Percentiles rank a stretch among this genome's conserved stretches.
Evolutionary conservation across 2,888 invertebrate species (phyloP).

Genomic region (Zygogramma bicolorata): DNA sequence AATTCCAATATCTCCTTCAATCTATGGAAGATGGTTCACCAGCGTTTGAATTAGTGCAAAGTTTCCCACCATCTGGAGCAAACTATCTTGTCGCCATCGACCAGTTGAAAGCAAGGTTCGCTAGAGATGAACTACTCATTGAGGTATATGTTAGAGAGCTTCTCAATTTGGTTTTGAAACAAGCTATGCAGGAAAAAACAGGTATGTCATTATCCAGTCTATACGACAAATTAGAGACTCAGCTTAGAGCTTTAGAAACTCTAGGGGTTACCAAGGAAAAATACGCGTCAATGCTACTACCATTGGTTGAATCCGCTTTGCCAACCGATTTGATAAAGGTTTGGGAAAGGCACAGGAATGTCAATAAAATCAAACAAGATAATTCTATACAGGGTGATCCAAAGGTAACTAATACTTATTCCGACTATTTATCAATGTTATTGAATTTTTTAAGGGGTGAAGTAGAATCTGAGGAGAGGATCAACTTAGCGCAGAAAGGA

Average conservation of each 20-base stretch:
- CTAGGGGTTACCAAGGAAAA: neutral
- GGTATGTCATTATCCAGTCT: neutral
- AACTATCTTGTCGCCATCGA: neutral
- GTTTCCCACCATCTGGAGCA: too few relatives aligned
- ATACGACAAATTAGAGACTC: neutral
- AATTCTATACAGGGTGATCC: too few relatives aligned
- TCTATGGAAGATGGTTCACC: too few relatives aligned
- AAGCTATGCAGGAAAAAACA: neutral
- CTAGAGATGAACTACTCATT: neutral
- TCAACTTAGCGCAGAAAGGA: too few relatives aligned
- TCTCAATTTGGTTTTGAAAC: neutral
- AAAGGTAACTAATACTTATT: too few relatives aligned
- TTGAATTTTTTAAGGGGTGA: too few relatives aligned
- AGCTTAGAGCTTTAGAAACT: neutral
- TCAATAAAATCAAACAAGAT: too few relatives aligned
- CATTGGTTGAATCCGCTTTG: conserved; percentile 12
- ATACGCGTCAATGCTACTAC: neutral
- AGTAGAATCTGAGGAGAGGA: too few relatives aligned
- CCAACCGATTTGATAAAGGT: conserved; percentile 3
- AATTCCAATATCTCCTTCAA: neutral
- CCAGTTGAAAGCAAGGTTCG: conserved; percentile 3
- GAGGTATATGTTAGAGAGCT: neutral
- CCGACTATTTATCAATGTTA: too few relatives aligned
- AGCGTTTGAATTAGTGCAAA: too few relatives aligned
- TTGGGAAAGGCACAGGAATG: conserved; percentile 12